A percentile compares a stretch with the other conserved stretches of the same genome.
phyloP scores from a whole-genome alignment of 2,888 invertebrate genomes.

The Spialia ferax region DNA sequence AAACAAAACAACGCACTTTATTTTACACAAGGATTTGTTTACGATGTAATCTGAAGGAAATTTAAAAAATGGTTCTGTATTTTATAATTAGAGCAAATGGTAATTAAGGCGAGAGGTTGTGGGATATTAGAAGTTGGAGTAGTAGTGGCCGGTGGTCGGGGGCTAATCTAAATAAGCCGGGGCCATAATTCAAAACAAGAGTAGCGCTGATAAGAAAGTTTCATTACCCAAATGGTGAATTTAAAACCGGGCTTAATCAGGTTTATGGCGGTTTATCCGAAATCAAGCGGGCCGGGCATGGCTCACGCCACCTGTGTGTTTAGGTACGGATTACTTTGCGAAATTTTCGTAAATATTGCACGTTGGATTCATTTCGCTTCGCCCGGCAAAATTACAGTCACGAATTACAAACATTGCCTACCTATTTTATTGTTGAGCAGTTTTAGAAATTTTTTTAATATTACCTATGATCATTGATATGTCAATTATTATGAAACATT shows the following conservation, averaged over 20 bases:
- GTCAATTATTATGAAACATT: too few relatives aligned
- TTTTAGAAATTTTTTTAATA: neutral
- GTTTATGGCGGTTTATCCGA: conserved; percentile 67
- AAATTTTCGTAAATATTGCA: conserved; percentile 77
- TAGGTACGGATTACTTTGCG: conserved; percentile 75
- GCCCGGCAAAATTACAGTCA: conserved; percentile 47
- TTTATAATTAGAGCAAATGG: conserved; percentile 51
- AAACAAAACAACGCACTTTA: neutral
- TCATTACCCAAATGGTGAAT: conserved; percentile 83
- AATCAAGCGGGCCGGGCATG: conserved; percentile 61
- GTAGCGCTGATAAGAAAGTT: conserved; percentile 83
- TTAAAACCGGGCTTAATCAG: conserved; percentile 84
- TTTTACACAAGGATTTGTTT: conserved; percentile 20
- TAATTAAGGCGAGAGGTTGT: conserved; percentile 52
- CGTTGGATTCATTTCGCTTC: conserved; percentile 70
- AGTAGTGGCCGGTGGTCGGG: conserved; percentile 51
- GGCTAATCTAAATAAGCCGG: conserved; percentile 65
- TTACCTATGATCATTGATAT: neutral
- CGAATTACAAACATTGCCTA: conserved; percentile 43
- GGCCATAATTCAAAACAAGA: conserved; percentile 79
- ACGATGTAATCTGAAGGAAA: conserved; percentile 3
- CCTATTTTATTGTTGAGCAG: conserved; percentile 13
- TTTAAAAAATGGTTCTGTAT: conserved; percentile 25
- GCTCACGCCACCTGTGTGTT: conserved; percentile 75
- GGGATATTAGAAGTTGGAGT: conserved; percentile 55